Evolutionary conservation across 2,113 vertebrate species (phyloP), one percentile per base, ranked within the genome.

Genomic region (Solea solea): DNA sequence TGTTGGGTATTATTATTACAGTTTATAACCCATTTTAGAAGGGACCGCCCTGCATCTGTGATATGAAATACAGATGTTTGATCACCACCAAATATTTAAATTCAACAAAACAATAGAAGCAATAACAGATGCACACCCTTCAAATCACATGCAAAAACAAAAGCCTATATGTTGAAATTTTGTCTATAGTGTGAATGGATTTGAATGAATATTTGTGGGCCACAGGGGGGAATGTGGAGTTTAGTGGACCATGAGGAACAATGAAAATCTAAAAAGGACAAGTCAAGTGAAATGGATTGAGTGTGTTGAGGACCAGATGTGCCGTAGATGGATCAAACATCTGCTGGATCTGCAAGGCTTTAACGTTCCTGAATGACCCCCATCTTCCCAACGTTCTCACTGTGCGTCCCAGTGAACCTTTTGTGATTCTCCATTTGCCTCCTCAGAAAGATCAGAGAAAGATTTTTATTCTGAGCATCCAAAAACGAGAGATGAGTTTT

Each of bases 281-380:
- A 76, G 80, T 76, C n/a, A 64, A 87, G 83, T 88, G 84, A 86
- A 91, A 87, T 87, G 75, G 82, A 83, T 82, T 82, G 81, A 80
- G 85, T 89, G 89, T 86, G 82, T 82, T 69, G 62, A 74, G 66
- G 78, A 65, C 86, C 92, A 92, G 91, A 92, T 90, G 88, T 89
- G 74, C 80, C 3, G 70, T 56, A 72, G 73, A 89, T 90, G 88
- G 84, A 84, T 89, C 81, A 89, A 88, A 87, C 90, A 89, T 90
- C 86, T 91, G 88, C 81, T 80, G 68, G 72, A 63, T 87, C 73
- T 78, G 84, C 72, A 56, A 80, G 72, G 78, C 81, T 59, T 86
- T 69, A 55, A 21, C 51, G 68, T 58, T 88, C 83, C 81, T 56
- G 81, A 80, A 82, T 87, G 85, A 85, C 84, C 85, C 69, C 80